Evolutionary conservation across 2,888 invertebrate species (phyloP), one percentile per base, ranked within the genome.

Genomic region (Hermaeophaga mercurialis): DNA sequence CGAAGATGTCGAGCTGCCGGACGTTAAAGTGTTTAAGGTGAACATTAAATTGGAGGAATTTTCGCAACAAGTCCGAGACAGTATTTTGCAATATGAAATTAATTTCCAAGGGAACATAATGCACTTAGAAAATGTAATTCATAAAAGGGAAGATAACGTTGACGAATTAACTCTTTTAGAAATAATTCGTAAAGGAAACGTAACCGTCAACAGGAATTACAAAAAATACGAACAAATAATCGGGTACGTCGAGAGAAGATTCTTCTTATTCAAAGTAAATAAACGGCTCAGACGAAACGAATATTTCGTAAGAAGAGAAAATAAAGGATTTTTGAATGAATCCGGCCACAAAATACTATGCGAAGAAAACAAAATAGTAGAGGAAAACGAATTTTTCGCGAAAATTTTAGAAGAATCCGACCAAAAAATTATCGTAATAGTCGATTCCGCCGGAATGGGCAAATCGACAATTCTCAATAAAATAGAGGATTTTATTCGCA

Each of bases 361-460:
- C 36, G 14, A 36, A 12, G 15, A n/a, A 9, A 15, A 15, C 38
- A 8, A 8, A 11, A 17, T 38, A 8, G 14, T 26, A 8, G 19
- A 33, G 5, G 45, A 34, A 44, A 44, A 15, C 6, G 36, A 34
- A 15, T 15, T 44, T 22, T 36, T 15, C 6, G 11, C 14, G 11
- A 7, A 18, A n/a, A 36, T 24, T 17, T 26, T 44, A 4, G 11
- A 28, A 5, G 15, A 26, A 8, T 7, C n/a, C 11, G 18, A 15
- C 11, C 17, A n/a, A 5, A 39, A 46, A 28, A 39, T 46, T 14
- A 54, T 54, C 12, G 17, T 46, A 11, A 26, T 54, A 12, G 28
- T 34, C n/a, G 54, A 54, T 31, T 18, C 17, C 31, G 28, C 54
- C 1, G 54, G 54, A 8, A 54, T 54, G 45, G 54, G 54, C 12